These are phyloP conservation scores for Dolichotis patagonum DNA, from an alignment of 2,113 vertebrate species.

Conservation along the genomic window DNA sequence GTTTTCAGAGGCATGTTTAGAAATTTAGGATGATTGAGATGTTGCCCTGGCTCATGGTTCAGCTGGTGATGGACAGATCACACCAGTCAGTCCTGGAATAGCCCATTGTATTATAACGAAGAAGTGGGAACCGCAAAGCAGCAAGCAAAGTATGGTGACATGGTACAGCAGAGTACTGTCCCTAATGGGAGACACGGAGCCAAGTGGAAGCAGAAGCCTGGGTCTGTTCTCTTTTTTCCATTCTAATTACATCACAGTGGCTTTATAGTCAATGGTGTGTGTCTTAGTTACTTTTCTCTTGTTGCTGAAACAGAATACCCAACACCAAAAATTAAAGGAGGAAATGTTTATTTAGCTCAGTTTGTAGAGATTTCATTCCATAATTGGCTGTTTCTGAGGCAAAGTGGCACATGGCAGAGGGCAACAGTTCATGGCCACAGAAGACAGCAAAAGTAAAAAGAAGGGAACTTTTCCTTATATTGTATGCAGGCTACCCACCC, in stretches of 20 bases:
- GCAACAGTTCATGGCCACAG: background rate
- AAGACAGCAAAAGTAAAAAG: background rate
- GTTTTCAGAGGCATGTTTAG: background rate
- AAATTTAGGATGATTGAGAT: background rate
- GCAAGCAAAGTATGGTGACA: background rate
- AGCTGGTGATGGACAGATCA: background rate
- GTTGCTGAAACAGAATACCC: background rate
- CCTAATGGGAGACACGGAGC: background rate
- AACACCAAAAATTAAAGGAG: background rate
- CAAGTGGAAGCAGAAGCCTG: background rate
- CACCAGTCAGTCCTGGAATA: background rate
- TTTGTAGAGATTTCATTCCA: background rate
- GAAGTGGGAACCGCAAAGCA: background rate
- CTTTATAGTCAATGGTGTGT: background rate
- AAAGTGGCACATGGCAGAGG: background rate
- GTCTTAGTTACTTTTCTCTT: background rate
- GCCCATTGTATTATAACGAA: background rate
- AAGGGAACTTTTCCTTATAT: background rate
- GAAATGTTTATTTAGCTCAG: background rate
- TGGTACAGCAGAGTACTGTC: background rate
- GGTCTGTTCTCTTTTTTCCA: background rate
- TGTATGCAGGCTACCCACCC: background rate
- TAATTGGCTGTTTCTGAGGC: background rate
- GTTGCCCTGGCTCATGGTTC: too few relatives aligned
- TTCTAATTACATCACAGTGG: too few relatives aligned